A percentile compares a stretch with the other conserved stretches of the same genome.
phyloP scores from a whole-genome alignment of 2,113 vertebrate species.

The Oreochromis tanganicae region DNA sequence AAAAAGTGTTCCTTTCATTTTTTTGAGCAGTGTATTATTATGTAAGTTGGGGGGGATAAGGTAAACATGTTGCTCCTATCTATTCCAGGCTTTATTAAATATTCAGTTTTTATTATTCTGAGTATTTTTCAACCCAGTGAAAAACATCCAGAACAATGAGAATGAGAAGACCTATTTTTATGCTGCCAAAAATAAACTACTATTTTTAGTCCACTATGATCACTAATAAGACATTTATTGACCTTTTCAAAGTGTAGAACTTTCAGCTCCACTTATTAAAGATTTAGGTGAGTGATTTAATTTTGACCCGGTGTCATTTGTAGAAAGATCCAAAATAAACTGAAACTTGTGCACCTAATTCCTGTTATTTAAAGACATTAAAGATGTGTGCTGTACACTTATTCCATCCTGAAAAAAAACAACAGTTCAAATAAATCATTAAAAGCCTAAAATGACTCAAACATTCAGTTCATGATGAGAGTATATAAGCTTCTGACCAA shows the following conservation, averaged over 20 bases:
- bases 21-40: no score
- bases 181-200: not conserved
- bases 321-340: not conserved
- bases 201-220: not conserved
- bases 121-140: not conserved
- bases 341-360: not conserved
- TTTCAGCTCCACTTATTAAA: accelerated
- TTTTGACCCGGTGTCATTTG: not conserved
- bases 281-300: not conserved
- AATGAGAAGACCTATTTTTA: not conserved
- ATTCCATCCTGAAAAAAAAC: not conserved
- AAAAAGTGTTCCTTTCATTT: no score
- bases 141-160: not conserved
- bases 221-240: not conserved
- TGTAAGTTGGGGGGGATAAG: not conserved
- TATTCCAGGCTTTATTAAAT: not conserved
- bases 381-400: not conserved
- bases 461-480: not conserved
- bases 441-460: no score
- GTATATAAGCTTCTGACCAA: not conserved
- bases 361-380: not conserved
- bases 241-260: not conserved
- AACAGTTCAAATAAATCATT: no score
- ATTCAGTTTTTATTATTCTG: no score
- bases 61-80: not conserved